Evolutionary conservation across 2,888 invertebrate genomes (phyloP).

Genomic region (Shargacucullia verbasci): DNA sequence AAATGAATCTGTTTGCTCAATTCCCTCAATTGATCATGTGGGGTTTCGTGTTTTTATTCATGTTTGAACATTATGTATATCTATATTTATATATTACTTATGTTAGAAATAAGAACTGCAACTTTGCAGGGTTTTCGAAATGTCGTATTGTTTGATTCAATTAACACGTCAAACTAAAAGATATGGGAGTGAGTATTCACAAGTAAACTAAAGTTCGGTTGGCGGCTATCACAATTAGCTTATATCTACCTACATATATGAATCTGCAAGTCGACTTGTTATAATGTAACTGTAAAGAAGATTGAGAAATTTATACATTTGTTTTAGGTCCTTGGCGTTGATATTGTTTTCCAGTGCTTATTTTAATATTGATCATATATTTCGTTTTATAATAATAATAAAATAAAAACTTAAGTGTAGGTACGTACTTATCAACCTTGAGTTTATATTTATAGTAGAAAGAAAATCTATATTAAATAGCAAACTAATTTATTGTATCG

Average conservation of each 20-base stretch:
- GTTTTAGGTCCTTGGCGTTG: constrained; percentile 61
- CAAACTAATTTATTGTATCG: constrained; percentile 22
- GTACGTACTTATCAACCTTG: constrained; percentile 10
- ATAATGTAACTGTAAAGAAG: background rate
- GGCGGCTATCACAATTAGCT: background rate
- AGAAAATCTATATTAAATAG: constrained; percentile 13
- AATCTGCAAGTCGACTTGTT: constrained; percentile 7
- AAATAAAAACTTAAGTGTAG: too few relatives aligned
- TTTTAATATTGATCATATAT: constrained; percentile 24
- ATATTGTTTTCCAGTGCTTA: constrained; percentile 30
- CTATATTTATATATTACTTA: background rate
- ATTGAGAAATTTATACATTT: constrained; percentile 32
- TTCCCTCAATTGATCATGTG: background rate
- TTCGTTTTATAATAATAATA: too few relatives aligned
- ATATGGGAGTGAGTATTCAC: background rate
- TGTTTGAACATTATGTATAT: too few relatives aligned
- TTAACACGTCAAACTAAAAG: background rate
- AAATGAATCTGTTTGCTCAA: constrained; percentile 5
- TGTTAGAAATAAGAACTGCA: constrained; percentile 2
- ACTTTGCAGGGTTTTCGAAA: constrained; percentile 33
- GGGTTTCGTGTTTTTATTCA: too few relatives aligned
- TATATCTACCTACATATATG: background rate
- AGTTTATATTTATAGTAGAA: constrained; percentile 7
- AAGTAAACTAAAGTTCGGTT: constrained; percentile 1
- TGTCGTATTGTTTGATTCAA: constrained; percentile 26